Conservation (phyloP, 2,888 invertebrate genomes). For the Aphidoletes aphidimyza region DNA sequence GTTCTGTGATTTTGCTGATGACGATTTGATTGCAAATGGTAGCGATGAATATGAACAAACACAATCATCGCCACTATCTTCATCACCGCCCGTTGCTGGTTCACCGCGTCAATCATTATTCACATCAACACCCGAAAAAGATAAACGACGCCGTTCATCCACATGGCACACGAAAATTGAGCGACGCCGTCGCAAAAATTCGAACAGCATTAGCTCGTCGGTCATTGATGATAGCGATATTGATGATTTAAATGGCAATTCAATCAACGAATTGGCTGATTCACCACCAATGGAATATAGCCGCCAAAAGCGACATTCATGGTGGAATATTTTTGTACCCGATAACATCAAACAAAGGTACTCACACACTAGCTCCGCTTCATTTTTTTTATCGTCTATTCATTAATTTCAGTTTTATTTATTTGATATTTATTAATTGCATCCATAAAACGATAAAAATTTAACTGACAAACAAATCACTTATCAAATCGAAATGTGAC, state of each 20-base stretch:
- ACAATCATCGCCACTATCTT: neutral
- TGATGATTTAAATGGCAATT: constrained; percentile 55
- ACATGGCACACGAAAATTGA: constrained; percentile 66
- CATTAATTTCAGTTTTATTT: too few relatives aligned
- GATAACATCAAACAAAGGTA: constrained; percentile 79
- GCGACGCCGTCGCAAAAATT: constrained; percentile 65
- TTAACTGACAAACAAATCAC: constrained; percentile 37
- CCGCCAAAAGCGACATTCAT: constrained; percentile 79
- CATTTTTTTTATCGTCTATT: constrained; percentile 25
- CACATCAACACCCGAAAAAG: constrained; percentile 47
- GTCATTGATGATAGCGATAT: constrained; percentile 58
- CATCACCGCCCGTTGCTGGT: neutral
- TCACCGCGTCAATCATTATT: neutral
- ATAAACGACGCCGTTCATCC: constrained; percentile 64
- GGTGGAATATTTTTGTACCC: constrained; percentile 90
- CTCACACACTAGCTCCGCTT: constrained; percentile 58
- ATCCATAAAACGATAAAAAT: constrained; percentile 2
- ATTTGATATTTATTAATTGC: constrained; percentile 37
- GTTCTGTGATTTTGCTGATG: constrained; percentile 57
- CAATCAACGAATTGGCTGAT: neutral
- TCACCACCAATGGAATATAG: constrained; percentile 58
- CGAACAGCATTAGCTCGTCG: constrained; percentile 61
- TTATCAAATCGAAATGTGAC: neutral
- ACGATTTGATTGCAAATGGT: constrained; percentile 56
- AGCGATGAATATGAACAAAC: constrained; percentile 54